Base-by-base conservation (phyloP, 2,888 invertebrate species). In the Ectemnius cavifrons region DNA sequence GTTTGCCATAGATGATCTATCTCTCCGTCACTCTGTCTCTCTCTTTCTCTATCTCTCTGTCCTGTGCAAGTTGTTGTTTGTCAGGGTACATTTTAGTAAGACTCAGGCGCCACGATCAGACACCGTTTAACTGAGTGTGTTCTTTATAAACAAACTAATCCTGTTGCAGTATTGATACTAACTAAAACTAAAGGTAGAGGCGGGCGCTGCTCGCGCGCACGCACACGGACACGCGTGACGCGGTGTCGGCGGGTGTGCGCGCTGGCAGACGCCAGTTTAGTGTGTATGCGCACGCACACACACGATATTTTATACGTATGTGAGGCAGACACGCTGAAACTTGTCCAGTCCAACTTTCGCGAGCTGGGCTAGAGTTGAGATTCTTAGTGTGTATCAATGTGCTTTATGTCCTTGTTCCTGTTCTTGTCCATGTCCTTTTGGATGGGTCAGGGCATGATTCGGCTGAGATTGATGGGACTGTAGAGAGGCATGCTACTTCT, bases 391-490 rank as follows among this genome's bases (percentile, higher is more conserved):
- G 90, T 90, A 90, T 91, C 89, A 90, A 90, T 91, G 91, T 91
- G 91, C 90, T 90, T 90, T 90, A 90, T 91, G 90, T 90, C 90
- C 90, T 91, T 86, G 88, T 88, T 90, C 91, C 90, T 89, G 90
- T 90, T 89, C 89, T 90, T 89, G 90, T 90, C 89, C 89, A 84
- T 90, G 86, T 89, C 89, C 89, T 89, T 87, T 91, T 90, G 91
- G 90, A 90, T 90, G 90, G 90, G 87, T 90, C 90, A 91, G 90
- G 89, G 89, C 90, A 90, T 90, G 90, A 89, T 90, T 88, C 90
- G 87, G 88, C 90, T 90, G 89, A 90, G 85, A 89, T 89, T 89
- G 90, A 90, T 88, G 90, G 90, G 89, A 89, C 89, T 88, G 87
- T 91, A 91, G 90, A 90, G 89, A 89, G 89, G 89, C 90, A 90